Evolutionary conservation across 1,140 invertebrate genomes (phyloP), one percentile per base, ranked within the genome.

Genomic region (Delia radicum): DNA sequence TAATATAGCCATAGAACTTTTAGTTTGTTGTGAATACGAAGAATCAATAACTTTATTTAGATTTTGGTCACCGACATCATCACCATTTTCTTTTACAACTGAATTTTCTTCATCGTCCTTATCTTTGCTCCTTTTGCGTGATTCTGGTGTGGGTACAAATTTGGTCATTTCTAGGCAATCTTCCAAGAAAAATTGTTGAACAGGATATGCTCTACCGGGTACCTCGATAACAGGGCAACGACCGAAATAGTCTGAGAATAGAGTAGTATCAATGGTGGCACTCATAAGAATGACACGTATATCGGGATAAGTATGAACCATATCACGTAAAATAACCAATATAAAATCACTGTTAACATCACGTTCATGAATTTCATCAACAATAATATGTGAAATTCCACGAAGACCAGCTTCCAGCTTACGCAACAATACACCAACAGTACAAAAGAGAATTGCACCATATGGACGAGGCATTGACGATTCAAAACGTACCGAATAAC

Each of bases 301-400:
- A 81, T 98, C 94, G 0, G 94, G 94, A 85, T 96, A 97, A 0
- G 92, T 92, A 75, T 94, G 92, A 1, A 98, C 91, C 92, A 98
- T 96, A 84, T 99, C 96, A 27, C 96, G 89, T 0, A 99, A 87
- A 0, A 98, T 91, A 61, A 98, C 96, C 87, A 99, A 90, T 6
- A 99, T 91, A 81, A 99, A 99, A 85, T 99, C 98, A 29, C 94
- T 96, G 86, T 98, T 98, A 0, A 97, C 94, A 86, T 99, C 97
- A 48, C 98, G 88, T 86, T 99, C 97, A 82, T 99, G 98, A 77
- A 99, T 96, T 89, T 99, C 98, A 87, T 99, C 98, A 28, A 98
- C 93, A 62, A 97, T 94, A 0, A 97, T 94, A 81, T 97, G 96
- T 6, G 94, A 96, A 10, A 97, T 93, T 0, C 95, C 95, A 74